Evolutionary conservation across 2,797 vertebrate species (phyloP).

Genomic region (Phoebastria nigripes): DNA sequence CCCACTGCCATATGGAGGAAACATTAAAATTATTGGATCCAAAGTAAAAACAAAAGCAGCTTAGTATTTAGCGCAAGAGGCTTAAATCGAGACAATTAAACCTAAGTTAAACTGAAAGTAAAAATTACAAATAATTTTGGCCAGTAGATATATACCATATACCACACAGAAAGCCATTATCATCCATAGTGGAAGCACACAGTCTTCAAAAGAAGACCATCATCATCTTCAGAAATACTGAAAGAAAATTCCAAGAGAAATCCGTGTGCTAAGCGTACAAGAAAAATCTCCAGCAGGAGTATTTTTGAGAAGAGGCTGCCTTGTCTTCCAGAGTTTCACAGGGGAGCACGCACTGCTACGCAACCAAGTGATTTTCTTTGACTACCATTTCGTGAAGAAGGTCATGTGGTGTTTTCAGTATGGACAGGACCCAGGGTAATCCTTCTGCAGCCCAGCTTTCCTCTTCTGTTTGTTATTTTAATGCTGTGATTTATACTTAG

Average conservation of each 20-base stretch:
- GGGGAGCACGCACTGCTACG: rapidly evolving
- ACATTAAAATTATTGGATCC: slow-evolving; percentile 65
- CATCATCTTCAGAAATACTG: not conserved
- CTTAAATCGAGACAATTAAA: slow-evolving; percentile 60
- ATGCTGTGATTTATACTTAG: not conserved
- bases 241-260: not conserved
- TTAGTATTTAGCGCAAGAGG: slow-evolving; percentile 51
- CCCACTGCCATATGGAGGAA: slow-evolving; percentile 56
- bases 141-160: not conserved
- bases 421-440: not conserved
- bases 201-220: not conserved
- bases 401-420: not conserved
- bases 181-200: rapidly evolving
- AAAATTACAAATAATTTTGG: slow-evolving; percentile 33
- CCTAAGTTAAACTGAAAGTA: slow-evolving; percentile 59
- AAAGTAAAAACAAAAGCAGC: slow-evolving; percentile 64
- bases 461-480: slow-evolving; percentile 1
- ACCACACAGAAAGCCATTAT: not conserved
- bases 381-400: not conserved
- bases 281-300: not conserved
- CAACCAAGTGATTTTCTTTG: not conserved
- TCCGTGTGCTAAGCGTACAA: rapidly evolving
- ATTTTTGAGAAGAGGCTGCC: not conserved
- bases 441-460: not conserved
- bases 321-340: not conserved